Conservation (phyloP, 2,113 vertebrate genomes). For the Peromyscus maniculatus region DNA sequence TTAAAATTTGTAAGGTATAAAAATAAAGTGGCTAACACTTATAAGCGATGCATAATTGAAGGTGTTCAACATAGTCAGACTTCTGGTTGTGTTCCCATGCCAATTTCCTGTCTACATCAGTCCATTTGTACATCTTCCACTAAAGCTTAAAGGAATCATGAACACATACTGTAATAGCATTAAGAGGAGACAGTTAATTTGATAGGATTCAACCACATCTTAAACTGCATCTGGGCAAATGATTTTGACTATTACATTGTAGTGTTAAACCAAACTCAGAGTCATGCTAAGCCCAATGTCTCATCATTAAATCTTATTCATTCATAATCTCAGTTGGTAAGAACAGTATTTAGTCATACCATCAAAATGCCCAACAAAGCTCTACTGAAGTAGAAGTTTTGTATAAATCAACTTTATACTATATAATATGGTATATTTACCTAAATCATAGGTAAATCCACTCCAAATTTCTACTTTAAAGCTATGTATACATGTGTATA, state of each 20-base stretch:
- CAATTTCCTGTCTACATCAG: conserved; percentile 63
- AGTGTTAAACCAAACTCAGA: not conserved
- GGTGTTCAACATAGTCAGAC: not conserved
- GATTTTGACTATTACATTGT: not conserved
- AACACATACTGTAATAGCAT: conserved; percentile 28
- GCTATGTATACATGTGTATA: not conserved
- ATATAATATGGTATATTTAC: too few relatives aligned
- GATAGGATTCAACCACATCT: not conserved
- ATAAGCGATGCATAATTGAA: conserved; percentile 29
- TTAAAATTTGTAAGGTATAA: conserved; percentile 15
- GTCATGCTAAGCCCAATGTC: conserved; percentile 16
- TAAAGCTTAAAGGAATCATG: conserved; percentile 12
- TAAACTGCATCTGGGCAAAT: conserved; percentile 44
- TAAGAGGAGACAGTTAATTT: conserved; percentile 61
- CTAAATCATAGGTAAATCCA: not conserved
- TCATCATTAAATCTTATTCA: not conserved
- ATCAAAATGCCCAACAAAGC: conserved; percentile 27
- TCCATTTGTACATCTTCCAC: conserved; percentile 58
- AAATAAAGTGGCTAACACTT: conserved; percentile 27
- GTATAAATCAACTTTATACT: conserved; percentile 25
- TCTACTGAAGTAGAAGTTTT: not conserved
- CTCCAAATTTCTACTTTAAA: conserved; percentile 14
- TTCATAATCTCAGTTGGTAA: not conserved
- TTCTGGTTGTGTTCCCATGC: conserved; percentile 11
- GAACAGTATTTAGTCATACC: not conserved